phyloP scores from a whole-genome alignment of 2,888 invertebrate genomes.

The Perizoma affinitatum region DNA sequence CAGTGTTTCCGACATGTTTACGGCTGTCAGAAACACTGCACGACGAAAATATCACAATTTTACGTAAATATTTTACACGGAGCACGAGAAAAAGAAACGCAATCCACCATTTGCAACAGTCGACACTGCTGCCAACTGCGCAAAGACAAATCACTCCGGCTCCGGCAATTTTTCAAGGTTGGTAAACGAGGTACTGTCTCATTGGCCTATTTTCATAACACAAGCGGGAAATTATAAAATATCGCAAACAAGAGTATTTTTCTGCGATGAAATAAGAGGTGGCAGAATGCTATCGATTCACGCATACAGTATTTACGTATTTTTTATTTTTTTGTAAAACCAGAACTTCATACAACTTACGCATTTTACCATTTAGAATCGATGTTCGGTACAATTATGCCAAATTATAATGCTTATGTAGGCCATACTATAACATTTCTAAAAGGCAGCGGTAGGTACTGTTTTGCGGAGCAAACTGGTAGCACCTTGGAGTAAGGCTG shows the following conservation, averaged over 20 bases:
- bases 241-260: not conserved
- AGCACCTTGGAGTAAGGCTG: too few relatives aligned
- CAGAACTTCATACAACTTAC: too few relatives aligned
- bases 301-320: too few relatives aligned
- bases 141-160: conserved; percentile 71
- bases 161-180: conserved; percentile 67
- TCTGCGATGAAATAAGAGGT: not conserved
- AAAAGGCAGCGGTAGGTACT: not conserved
- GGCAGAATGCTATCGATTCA: too few relatives aligned
- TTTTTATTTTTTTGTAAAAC: too few relatives aligned
- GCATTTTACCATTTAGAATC: too few relatives aligned
- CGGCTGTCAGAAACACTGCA: conserved; percentile 82
- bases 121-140: conserved; percentile 80
- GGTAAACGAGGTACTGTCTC: conserved; percentile 56
- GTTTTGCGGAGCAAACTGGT: too few relatives aligned
- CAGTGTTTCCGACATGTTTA: conserved; percentile 85
- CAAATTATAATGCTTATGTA: not conserved
- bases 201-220: conserved; percentile 69
- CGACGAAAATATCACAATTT: conserved; percentile 80
- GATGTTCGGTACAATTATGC: not conserved
- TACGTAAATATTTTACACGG: conserved; percentile 85
- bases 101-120: conserved; percentile 84
- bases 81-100: conserved; percentile 84
- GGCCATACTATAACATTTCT: not conserved
- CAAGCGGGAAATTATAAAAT: conserved; percentile 54